These are phyloP conservation scores for Styela plicata DNA, from an alignment of 23 tunicate species.

Conservation along the genomic window DNA sequence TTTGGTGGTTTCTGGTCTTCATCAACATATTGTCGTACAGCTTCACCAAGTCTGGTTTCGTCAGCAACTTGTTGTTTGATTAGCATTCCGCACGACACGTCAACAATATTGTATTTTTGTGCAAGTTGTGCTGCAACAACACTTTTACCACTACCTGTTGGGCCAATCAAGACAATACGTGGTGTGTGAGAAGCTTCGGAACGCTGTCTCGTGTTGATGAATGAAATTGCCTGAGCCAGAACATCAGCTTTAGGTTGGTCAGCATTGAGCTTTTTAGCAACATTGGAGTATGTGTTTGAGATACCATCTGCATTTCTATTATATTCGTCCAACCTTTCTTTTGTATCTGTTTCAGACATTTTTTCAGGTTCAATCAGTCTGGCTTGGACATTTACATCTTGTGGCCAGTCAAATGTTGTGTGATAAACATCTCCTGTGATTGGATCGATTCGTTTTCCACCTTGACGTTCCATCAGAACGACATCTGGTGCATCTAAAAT, in stretches of 20 bases:
- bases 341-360: slow-evolving; percentile 56
- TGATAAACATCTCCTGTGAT: slow-evolving; percentile 93
- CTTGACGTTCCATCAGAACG: slow-evolving; percentile 81
- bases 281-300: slow-evolving; percentile 34
- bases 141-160: slow-evolving; percentile 82
- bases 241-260: slow-evolving; percentile 97
- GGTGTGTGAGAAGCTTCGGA: slow-evolving; percentile 82
- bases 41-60: slow-evolving; percentile 68
- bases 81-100: slow-evolving; percentile 78
- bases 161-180: slow-evolving; percentile 74
- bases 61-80: slow-evolving; percentile 76
- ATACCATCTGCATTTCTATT: slow-evolving; percentile 49
- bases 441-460: slow-evolving; percentile 88
- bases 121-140: slow-evolving; percentile 67
- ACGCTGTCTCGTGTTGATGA: slow-evolving; percentile 57
- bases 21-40: slow-evolving; percentile 43
- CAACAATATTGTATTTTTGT: slow-evolving; percentile 70
- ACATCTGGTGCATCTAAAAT: slow-evolving; percentile 73
- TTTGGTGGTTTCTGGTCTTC: slow-evolving; percentile 38
- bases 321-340: slow-evolving; percentile 47
- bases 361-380: slow-evolving; percentile 74
- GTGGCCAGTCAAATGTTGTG: slow-evolving; percentile 97
- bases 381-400: slow-evolving; percentile 77
- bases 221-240: slow-evolving; percentile 71
- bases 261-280: slow-evolving; percentile 71